These are phyloP conservation scores for Apamea epomidion DNA, from an alignment of 2,888 invertebrate species.

Conservation along the genomic window DNA sequence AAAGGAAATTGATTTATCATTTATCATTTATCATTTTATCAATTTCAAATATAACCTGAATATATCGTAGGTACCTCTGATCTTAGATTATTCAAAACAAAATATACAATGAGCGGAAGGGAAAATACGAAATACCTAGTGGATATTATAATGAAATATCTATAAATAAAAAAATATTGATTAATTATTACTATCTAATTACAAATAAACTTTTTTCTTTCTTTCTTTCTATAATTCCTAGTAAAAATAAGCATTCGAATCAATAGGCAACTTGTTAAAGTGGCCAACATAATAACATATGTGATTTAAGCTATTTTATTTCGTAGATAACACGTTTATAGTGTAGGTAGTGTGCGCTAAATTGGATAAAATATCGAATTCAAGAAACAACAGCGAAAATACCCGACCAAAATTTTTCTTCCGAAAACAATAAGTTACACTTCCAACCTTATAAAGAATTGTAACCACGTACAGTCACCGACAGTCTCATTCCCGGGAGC, in stretches of 20 bases:
- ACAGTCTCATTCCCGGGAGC: slow-evolving; percentile 63
- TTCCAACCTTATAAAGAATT: slow-evolving; percentile 64
- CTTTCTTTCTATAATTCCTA: no score
- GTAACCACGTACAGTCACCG: slow-evolving; percentile 67
- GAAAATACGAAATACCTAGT: neutral
- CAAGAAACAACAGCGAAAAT: slow-evolving; percentile 20
- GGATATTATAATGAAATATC: neutral
- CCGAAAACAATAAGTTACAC: slow-evolving; percentile 66
- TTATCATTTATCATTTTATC: no score
- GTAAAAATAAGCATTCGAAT: neutral
- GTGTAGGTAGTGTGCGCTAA: neutral
- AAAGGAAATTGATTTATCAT: no score
- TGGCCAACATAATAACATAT: neutral
- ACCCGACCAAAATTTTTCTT: slow-evolving; percentile 35
- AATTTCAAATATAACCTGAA: no score
- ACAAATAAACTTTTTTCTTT: no score
- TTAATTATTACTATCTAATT: no score
- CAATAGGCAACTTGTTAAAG: neutral
- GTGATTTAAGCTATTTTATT: neutral
- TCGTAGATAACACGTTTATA: neutral
- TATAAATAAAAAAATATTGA: no score
- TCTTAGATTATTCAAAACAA: neutral
- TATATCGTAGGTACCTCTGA: neutral
- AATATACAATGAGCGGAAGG: neutral
- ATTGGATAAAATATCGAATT: slow-evolving; percentile 19